Evolutionary conservation across 2,797 vertebrate species (phyloP).

Genomic region (Rousettus madagascariensis): DNA sequence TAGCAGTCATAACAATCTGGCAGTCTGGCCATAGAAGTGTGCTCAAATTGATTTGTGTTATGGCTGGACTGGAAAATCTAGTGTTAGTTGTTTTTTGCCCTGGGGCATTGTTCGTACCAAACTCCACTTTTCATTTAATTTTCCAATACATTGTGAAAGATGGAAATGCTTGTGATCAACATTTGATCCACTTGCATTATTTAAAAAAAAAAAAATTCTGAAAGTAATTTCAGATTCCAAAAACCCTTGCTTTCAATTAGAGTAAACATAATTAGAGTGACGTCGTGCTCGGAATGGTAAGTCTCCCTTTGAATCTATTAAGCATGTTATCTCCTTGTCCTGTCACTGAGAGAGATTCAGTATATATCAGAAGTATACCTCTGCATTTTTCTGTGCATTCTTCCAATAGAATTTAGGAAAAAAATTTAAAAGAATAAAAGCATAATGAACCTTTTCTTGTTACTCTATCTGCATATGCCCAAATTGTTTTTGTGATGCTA

Average conservation of each 20-base stretch:
- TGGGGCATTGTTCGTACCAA: constrained; percentile 86
- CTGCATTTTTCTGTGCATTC: constrained; percentile 76
- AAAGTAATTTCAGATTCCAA: constrained; percentile 86
- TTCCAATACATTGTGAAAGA: constrained; percentile 85
- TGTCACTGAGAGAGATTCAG: constrained; percentile 82
- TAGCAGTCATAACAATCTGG: constrained; percentile 88
- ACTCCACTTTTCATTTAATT: constrained; percentile 87
- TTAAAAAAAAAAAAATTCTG: constrained; percentile 80
- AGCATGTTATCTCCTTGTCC: constrained; percentile 84
- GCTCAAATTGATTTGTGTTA: constrained; percentile 86
- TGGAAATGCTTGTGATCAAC: constrained; percentile 85
- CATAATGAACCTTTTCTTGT: constrained; percentile 64
- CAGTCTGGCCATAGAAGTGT: constrained; percentile 85
- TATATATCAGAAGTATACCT: constrained; percentile 75
- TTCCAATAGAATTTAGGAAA: constrained; percentile 77
- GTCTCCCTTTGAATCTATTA: constrained; percentile 85
- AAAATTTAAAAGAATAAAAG: constrained; percentile 62
- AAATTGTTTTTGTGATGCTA: constrained; percentile 58
- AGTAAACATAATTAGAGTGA: constrained; percentile 89
- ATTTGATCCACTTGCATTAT: constrained; percentile 85
- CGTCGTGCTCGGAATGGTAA: constrained; percentile 86
- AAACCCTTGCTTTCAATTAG: constrained; percentile 88
- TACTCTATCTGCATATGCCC: constrained; percentile 37
- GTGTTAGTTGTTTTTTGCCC: constrained; percentile 86
- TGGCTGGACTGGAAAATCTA: constrained; percentile 87